These are phyloP conservation scores for Berghia stephanieae DNA, from an alignment of 1,140 invertebrate genomes.

Conservation along the genomic window DNA sequence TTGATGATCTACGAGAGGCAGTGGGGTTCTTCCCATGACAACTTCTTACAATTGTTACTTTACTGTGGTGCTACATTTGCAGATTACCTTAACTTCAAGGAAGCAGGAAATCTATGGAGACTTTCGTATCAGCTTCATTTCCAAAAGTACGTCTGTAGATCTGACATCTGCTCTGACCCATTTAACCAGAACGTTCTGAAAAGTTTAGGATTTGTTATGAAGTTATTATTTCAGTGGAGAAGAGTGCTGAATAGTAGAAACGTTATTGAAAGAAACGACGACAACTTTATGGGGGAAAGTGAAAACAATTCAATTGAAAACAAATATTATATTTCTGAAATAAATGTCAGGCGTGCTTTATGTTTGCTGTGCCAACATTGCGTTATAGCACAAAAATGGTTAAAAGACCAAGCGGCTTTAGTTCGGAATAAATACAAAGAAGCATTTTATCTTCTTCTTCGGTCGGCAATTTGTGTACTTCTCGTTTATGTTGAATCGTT, in stretches of 20 bases:
- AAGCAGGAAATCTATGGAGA: slow-evolving; percentile 7
- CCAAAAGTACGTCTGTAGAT: not conserved
- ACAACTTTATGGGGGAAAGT: not conserved
- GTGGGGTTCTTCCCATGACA: not conserved
- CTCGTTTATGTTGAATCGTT: not conserved
- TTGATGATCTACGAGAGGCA: slow-evolving; percentile 20
- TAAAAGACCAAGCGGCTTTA: not conserved
- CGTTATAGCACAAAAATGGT: not conserved
- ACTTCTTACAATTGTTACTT: slow-evolving; percentile 14
- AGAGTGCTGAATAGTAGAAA: not conserved
- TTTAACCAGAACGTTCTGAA: not conserved
- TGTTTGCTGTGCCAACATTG: not conserved
- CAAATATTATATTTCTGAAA: not conserved
- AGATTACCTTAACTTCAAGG: slow-evolving; percentile 9
- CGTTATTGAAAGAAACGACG: not conserved
- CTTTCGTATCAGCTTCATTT: not conserved
- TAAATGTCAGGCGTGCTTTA: not conserved
- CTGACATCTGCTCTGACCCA: not conserved
- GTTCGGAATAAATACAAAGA: not conserved
- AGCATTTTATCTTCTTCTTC: not conserved
- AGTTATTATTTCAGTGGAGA: not conserved
- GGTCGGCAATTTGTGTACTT: not conserved
- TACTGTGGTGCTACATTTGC: slow-evolving; percentile 16
- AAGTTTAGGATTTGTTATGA: not conserved
- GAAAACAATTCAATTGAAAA: not conserved